Conservation (phyloP, 2,113 vertebrate species). For the Limanda limanda region DNA sequence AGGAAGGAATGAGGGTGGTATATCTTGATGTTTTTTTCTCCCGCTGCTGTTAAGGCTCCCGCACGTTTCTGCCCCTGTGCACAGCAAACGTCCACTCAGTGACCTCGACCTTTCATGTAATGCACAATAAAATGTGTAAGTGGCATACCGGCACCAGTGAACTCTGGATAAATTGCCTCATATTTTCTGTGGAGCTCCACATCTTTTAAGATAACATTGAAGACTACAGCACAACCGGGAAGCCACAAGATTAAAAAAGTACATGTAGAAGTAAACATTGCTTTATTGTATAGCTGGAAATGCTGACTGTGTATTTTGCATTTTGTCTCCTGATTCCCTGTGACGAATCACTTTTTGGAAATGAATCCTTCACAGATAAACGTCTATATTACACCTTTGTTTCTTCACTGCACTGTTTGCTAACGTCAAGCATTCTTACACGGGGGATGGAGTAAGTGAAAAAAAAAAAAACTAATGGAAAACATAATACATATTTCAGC, state of each 20-base stretch:
- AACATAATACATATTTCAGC: constrained; percentile 65
- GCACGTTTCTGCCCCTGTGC: constrained; percentile 51
- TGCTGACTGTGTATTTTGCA: neutral
- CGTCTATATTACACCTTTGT: constrained; percentile 6
- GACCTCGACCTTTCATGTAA: constrained; percentile 75
- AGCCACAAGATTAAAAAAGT: constrained; percentile 18
- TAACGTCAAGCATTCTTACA: constrained; percentile 33
- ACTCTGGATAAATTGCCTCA: constrained; percentile 61
- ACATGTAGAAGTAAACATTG: constrained; percentile 15
- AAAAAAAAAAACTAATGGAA: constrained; percentile 26
- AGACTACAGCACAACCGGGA: neutral
- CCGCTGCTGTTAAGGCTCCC: neutral
- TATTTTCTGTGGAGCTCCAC: constrained; percentile 34
- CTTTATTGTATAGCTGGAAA: constrained; percentile 22
- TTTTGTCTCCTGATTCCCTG: constrained; percentile 4
- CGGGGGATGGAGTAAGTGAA: neutral
- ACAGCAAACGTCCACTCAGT: constrained; percentile 53
- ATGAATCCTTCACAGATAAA: constrained; percentile 3
- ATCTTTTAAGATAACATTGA: constrained; percentile 24
- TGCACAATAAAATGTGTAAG: constrained; percentile 74
- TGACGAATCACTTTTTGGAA: constrained; percentile 3
- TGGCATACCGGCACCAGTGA: constrained; percentile 70
- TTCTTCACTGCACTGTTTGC: constrained; percentile 19
- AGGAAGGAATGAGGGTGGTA: constrained; percentile 19
- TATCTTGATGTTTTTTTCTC: constrained; percentile 20